phyloP scores from a whole-genome alignment of 2,113 vertebrate species.

The Sinosuthora webbiana region DNA sequence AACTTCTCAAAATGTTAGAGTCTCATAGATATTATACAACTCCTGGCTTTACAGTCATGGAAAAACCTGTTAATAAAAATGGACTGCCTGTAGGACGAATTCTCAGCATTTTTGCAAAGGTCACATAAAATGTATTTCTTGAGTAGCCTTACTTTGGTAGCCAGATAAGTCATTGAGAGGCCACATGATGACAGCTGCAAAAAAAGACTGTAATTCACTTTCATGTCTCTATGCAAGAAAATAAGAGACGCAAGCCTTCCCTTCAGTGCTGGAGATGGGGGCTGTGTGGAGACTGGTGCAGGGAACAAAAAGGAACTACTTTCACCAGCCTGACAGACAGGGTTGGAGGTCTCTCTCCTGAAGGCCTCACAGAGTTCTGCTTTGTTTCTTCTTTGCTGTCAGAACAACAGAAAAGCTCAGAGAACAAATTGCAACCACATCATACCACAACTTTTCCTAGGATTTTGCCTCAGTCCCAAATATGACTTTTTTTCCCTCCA shows the following conservation, averaged over 20 bases:
- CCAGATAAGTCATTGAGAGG: constrained; percentile 15
- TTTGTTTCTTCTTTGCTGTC: not conserved
- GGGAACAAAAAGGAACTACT: not conserved
- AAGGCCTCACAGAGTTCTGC: not conserved
- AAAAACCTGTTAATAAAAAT: constrained; percentile 14
- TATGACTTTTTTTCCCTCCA: not conserved
- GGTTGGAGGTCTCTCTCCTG: not conserved
- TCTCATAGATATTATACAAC: not conserved
- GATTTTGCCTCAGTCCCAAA: not conserved
- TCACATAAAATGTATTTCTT: constrained; percentile 1
- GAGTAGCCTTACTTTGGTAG: not conserved
- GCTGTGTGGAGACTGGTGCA: not conserved
- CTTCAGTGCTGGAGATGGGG: not conserved
- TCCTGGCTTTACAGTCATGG: not conserved
- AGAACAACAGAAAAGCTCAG: not conserved
- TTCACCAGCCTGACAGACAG: not conserved
- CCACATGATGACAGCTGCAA: not conserved
- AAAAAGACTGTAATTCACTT: constrained; percentile 2
- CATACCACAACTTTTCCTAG: not conserved
- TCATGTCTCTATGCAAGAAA: not conserved
- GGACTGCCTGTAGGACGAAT: not conserved
- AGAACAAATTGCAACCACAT: not conserved
- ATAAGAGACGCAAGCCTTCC: not conserved
- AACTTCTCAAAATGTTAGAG: not conserved
- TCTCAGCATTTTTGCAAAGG: constrained; percentile 48